phyloP scores from a whole-genome alignment of 2,888 invertebrate genomes.

The Gastracanthus pulcherrimus region DNA sequence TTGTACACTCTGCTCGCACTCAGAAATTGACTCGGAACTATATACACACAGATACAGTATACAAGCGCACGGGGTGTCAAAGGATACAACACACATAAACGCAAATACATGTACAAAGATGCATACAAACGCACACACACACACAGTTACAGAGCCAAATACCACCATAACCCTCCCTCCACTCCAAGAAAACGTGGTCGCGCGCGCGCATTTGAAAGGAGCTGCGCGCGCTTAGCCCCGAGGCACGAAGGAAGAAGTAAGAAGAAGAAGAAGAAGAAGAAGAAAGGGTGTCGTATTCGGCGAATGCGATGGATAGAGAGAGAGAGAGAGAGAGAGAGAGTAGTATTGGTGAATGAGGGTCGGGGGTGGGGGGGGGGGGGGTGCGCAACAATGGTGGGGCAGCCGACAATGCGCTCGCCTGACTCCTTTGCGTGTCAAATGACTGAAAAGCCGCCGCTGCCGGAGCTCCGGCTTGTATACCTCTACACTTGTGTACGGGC shows the following conservation, averaged over 20 bases:
- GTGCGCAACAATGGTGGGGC: conserved; percentile 71
- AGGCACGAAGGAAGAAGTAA: conserved; percentile 16
- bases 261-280: not conserved
- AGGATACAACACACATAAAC: too few species aligned
- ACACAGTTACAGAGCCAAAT: not conserved
- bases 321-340: too few species aligned
- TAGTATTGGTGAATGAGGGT: conserved; percentile 45
- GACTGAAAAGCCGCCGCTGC: conserved; percentile 72
- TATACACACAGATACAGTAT: not conserved
- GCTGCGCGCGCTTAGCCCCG: conserved; percentile 26
- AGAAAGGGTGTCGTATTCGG: conserved; percentile 21
- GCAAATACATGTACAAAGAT: too few species aligned
- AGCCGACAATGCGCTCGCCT: conserved; percentile 69
- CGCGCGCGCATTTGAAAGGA: conserved; percentile 41
- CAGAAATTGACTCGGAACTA: conserved; percentile 43
- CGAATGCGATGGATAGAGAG: conserved; percentile 27
- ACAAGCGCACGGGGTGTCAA: not conserved
- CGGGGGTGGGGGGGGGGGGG: conserved; percentile 65
- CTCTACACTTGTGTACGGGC: conserved; percentile 41
- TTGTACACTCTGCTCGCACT: not conserved
- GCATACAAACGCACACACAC: too few species aligned
- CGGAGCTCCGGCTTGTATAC: conserved; percentile 36
- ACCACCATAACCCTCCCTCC: not conserved
- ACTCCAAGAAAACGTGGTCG: not conserved
- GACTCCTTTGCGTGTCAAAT: conserved; percentile 78